Conservation (phyloP, 2,113 vertebrate genomes). For the Amia ocellicauda region DNA sequence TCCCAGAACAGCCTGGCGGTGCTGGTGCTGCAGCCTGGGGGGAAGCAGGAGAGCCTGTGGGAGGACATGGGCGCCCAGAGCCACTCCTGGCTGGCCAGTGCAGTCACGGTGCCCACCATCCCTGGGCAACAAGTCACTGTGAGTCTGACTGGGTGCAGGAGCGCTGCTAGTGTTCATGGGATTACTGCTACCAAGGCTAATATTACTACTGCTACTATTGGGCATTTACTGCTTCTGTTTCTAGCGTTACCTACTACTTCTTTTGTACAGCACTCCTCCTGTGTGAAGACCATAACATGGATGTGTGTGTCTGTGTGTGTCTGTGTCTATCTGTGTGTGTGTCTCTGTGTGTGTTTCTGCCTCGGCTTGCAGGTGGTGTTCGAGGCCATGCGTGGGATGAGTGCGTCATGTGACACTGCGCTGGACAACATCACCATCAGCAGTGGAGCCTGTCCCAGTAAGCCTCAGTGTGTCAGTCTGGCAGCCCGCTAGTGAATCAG, state of each 20-base stretch:
- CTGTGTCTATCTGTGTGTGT: slow-evolving; percentile 1
- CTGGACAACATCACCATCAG: slow-evolving; percentile 69
- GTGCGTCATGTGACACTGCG: slow-evolving; percentile 60
- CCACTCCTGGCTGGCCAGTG: slow-evolving; percentile 58
- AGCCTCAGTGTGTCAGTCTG: slow-evolving; percentile 20
- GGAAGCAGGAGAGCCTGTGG: slow-evolving; percentile 53
- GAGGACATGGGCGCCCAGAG: slow-evolving; percentile 58
- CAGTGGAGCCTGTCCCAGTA: slow-evolving; percentile 63
- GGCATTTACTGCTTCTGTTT: too few species aligned
- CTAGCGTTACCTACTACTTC: too few species aligned
- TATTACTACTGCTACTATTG: too few species aligned
- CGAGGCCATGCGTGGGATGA: slow-evolving; percentile 53
- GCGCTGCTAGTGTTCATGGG: background rate
- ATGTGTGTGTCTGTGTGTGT: too few species aligned
- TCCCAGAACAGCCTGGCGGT: slow-evolving; percentile 40
- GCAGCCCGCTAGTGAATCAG: background rate
- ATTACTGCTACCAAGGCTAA: too few species aligned
- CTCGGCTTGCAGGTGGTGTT: slow-evolving; percentile 58
- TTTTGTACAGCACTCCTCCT: too few species aligned
- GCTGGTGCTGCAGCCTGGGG: slow-evolving; percentile 33
- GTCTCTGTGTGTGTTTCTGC: background rate
- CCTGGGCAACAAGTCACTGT: slow-evolving; percentile 50
- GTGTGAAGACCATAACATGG: too few species aligned
- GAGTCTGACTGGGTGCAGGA: slow-evolving; percentile 34
- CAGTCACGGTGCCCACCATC: slow-evolving; percentile 51